Evolutionary conservation across 2,888 invertebrate species (phyloP), one percentile per base, ranked within the genome.

Genomic region (Pherbina coryleti): DNA sequence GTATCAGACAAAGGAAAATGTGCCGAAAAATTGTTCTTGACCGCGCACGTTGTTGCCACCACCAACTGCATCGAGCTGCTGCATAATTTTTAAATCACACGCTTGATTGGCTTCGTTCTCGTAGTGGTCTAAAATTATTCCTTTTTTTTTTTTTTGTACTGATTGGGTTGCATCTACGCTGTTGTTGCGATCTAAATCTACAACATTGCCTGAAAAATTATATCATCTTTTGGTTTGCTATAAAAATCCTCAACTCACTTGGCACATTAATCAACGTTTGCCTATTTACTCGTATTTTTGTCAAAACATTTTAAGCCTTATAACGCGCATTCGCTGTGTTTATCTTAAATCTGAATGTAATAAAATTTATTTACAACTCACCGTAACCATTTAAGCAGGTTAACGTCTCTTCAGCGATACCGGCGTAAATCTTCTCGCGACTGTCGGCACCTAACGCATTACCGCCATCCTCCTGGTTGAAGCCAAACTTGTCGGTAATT

Each of bases 401-500:
- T 82, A 90, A 87, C 85, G 88, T 82, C 86, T 90, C 88, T 86
- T 92, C 90, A 81, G 92, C 92, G 87, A 92, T 92, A 84, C 94
- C 92, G 82, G 95, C 91, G 91, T 92, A 95, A 77, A 95, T 92
- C 80, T 94, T 93, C 89, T 95, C 95, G 85, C 93, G 93, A 82
- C 93, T 92, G 79, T 92, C 90, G 72, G 83, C 84, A 67, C 84
- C 82, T 14, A 82, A 83, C 78, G 84, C 84, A 75, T 86, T 83
- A 80, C 91, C 92, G 81, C 93, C 92, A 79, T 92, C 93, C 82
- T 89, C 88, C 83, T 92, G 92, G 86, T 96, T 95, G 90, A 96
- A 96, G 72, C 96, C 96, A 89, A 97, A 97, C 90, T 97, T 96
- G 91, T 97, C 97, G 60, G 96, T 96, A 88, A 97, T 97, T 90